Evolutionary conservation across 2,888 invertebrate species (phyloP), one percentile per base, ranked within the genome.

Genomic region (Trissoscelio sp.): DNA sequence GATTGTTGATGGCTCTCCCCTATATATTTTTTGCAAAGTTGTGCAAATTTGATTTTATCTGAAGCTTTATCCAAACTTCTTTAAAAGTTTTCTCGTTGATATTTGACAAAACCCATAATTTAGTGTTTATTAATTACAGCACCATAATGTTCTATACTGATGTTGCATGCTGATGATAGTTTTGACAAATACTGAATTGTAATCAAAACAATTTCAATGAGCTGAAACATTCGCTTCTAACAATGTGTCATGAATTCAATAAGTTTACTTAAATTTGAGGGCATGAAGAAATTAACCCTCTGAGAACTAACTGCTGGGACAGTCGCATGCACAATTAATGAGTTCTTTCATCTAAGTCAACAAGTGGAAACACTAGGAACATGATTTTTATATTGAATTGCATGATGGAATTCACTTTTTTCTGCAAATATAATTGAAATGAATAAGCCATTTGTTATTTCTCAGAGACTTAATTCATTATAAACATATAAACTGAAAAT

Each of bases 401-500:
- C 11, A 11, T 2, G 5, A 16, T 16, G 16, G 11, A 42, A 16
- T 42, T 37, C 37, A 37, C 1, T 4, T 16, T 42, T 16, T 42
- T 42, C 16, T n/a, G n/a, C n/a, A n/a, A n/a, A n/a, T n/a, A n/a
- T n/a, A 42, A 42, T 42, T 16, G 9, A 42, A 42, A 14, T 14
- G 12, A 11, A 11, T n/a, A 80, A 79, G 60, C 42, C 39, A 66
- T 67, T 48, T 9, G 81, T 79, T 81, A 79, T 83, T 84, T 86
- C 86, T 86, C 86, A 75, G 74, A 80, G 75, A 14, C 16, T 73
- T 66, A 72, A 66, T 66, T 53, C 2, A 39, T 74, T 58, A 74
- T 62, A 62, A 74, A 74, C 74, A 66, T 74, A 70, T 55, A 74
- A 79, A 70, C 64, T 80, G 73, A 67, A 74, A 80, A 70, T 74